phyloP scores from a whole-genome alignment of 2,113 vertebrate species.

The Corythaeola cristata region DNA sequence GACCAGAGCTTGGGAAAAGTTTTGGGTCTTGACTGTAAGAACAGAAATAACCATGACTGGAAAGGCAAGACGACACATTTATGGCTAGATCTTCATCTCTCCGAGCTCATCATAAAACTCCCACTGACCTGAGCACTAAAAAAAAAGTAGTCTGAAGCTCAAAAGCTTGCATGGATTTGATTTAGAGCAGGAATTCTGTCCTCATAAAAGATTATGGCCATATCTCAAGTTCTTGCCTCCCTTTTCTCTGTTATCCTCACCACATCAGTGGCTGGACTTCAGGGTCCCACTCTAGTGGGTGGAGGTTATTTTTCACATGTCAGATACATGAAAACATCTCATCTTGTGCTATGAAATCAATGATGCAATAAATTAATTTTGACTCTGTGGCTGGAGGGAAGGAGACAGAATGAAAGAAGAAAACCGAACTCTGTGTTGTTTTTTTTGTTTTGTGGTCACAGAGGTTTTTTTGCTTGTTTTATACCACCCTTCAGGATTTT shows the following conservation, averaged over 20 bases:
- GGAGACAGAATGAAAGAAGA: not conserved
- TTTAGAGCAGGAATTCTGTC: not conserved
- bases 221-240: not conserved
- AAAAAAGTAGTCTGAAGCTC: not conserved
- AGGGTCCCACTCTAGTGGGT: not conserved
- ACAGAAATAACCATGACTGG: not conserved
- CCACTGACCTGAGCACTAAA: not conserved
- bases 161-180: not conserved
- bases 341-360: not conserved
- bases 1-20: not conserved
- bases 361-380: not conserved
- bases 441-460: not conserved
- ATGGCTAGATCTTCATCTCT: not conserved
- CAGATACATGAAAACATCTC: not conserved
- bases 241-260: not conserved
- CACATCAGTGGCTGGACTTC: not conserved
- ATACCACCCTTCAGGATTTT: not conserved
- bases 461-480: not conserved
- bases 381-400: not conserved
- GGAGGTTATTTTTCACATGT: not conserved
- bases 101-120: not conserved
- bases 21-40: not conserved
- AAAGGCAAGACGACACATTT: not conserved
- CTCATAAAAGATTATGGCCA: not conserved
- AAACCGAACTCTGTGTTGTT: not conserved